Conservation (phyloP, 2,888 invertebrate genomes). For the Cosmopolites sordidus region DNA sequence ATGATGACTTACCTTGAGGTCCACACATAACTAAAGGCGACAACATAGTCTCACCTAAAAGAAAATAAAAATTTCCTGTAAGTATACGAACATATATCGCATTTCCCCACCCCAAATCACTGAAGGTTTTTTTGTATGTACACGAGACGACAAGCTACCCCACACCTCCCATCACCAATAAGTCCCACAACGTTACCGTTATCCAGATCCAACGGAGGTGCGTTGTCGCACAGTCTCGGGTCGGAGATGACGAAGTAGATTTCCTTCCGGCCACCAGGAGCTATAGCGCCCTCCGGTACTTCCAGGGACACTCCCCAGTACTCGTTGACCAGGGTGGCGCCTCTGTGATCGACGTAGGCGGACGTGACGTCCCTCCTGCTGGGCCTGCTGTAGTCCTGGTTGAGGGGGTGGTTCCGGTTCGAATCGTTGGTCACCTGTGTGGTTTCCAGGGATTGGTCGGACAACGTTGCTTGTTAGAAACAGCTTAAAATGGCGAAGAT, state of each 20-base stretch:
- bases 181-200: constrained; percentile 63
- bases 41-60: constrained; percentile 84
- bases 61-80: constrained; percentile 16
- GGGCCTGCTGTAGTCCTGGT: constrained; percentile 38
- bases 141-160: constrained; percentile 33
- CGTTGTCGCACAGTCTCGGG: constrained; percentile 67
- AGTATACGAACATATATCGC: not conserved
- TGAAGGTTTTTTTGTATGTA: constrained; percentile 31
- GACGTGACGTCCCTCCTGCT: constrained; percentile 48
- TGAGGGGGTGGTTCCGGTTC: constrained; percentile 31
- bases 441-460: no score
- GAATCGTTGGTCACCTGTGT: constrained; percentile 31
- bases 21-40: constrained; percentile 96
- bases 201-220: constrained; percentile 84
- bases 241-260: constrained; percentile 89
- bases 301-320: constrained; percentile 88
- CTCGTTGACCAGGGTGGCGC: constrained; percentile 79
- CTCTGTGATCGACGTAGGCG: constrained; percentile 66
- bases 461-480: no score
- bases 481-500: no score
- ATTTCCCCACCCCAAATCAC: no score
- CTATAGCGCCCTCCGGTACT: constrained; percentile 84
- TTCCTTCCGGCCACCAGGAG: constrained; percentile 78
- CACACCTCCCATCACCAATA: constrained; percentile 1
- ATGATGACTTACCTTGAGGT: constrained; percentile 69